Evolutionary conservation across 2,797 vertebrate species (phyloP).

Genomic region (Luscinia luscinia): DNA sequence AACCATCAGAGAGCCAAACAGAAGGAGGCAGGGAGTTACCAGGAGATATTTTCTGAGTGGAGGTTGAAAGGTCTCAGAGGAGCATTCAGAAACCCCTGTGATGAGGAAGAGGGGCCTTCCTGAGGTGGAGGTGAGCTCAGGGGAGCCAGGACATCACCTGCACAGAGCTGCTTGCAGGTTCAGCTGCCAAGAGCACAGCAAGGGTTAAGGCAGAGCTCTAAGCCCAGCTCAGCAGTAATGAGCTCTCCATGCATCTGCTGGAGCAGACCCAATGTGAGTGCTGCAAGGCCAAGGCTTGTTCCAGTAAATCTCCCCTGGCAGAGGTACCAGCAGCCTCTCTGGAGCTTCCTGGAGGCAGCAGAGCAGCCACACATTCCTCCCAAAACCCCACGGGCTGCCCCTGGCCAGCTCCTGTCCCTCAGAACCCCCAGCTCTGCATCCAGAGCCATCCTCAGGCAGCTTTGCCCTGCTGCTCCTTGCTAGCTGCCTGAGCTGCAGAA

Average conservation of each 20-base stretch:
- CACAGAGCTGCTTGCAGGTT: background rate
- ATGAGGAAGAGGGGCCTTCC: background rate
- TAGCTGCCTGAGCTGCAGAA: background rate
- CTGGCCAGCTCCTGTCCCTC: background rate
- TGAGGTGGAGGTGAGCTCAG: background rate
- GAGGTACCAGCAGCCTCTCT: conserved; percentile 17
- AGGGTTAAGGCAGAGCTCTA: background rate
- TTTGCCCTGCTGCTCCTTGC: background rate
- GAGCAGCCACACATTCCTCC: background rate
- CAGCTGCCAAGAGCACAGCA: background rate
- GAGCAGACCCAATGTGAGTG: background rate
- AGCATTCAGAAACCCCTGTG: background rate
- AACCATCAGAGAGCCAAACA: background rate
- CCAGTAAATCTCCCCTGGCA: conserved; percentile 48
- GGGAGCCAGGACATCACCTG: background rate
- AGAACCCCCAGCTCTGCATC: background rate
- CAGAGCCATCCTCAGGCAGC: background rate
- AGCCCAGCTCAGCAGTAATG: background rate
- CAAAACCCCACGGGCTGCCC: background rate
- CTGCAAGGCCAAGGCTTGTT: conserved; percentile 33
- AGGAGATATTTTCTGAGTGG: rapidly evolving
- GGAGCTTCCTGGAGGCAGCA: conserved; percentile 17
- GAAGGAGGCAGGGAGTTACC: background rate
- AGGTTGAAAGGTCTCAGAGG: background rate
- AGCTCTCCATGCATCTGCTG: conserved; percentile 47